phyloP scores from a whole-genome alignment of 2,113 vertebrate genomes.

The Scatophagus argus region DNA sequence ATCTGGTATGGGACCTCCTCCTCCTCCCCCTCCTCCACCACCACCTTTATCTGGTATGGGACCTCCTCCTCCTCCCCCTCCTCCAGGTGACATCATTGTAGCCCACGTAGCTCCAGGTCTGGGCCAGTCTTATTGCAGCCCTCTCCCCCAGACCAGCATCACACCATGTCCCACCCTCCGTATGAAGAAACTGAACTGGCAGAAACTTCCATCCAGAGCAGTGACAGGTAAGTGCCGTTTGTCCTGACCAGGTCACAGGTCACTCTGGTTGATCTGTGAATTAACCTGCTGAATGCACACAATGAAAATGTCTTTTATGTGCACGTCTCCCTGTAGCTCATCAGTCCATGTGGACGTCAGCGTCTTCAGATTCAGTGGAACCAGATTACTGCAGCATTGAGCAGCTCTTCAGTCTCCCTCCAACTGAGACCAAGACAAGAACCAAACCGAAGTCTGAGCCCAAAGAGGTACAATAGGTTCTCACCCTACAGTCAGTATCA shows the following conservation, averaged over 20 bases:
- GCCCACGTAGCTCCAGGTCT: conserved; percentile 72
- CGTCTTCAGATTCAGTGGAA: conserved; percentile 77
- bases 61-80: conserved; percentile 22
- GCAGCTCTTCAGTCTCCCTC: conserved; percentile 91
- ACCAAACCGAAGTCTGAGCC: conserved; percentile 82
- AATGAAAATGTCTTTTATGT: neutral
- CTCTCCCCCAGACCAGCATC: neutral
- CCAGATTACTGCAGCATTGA: conserved; percentile 93
- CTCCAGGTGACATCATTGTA: conserved; percentile 75
- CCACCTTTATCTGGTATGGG: conserved; percentile 2
- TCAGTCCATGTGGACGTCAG: conserved; percentile 88
- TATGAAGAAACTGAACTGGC: conserved; percentile 98
- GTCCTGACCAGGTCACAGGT: neutral
- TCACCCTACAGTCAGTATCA: neutral
- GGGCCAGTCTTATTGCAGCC: conserved; percentile 48
- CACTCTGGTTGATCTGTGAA: neutral
- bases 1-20: neutral
- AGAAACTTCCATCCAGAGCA: conserved; percentile 86
- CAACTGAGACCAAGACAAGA: conserved; percentile 85
- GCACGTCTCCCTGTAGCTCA: conserved; percentile 75
- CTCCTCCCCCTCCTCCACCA: neutral
- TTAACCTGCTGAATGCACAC: neutral
- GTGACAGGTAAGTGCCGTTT: conserved; percentile 81
- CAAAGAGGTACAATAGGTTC: conserved; percentile 84
- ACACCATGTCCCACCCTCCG: conserved; percentile 83